Conservation (phyloP, 2,888 invertebrate species). For the Cactoblastis cactorum region DNA sequence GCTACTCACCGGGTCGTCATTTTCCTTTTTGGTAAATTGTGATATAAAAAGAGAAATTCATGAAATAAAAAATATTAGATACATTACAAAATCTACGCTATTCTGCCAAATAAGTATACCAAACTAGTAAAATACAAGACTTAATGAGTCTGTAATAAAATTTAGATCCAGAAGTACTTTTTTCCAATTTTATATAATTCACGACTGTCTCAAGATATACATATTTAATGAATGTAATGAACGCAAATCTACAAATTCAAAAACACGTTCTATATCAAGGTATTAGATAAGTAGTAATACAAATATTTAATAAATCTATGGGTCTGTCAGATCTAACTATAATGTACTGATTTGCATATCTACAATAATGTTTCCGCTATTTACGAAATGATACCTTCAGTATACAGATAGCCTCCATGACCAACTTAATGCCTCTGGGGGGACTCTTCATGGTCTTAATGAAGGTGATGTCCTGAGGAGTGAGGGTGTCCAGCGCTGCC, state of each 20-base stretch:
- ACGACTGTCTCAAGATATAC: no score
- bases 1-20: conserved; percentile 61
- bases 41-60: conserved; percentile 20
- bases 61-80: conserved; percentile 10
- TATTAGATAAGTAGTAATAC: no score
- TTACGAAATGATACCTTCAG: conserved; percentile 80
- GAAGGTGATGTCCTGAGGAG: conserved; percentile 93
- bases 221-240: no score
- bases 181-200: no score
- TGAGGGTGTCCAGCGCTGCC: conserved; percentile 92
- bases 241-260: no score
- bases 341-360: no score
- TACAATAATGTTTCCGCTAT: neutral
- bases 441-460: conserved; percentile 99
- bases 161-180: no score
- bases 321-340: no score
- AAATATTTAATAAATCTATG: no score
- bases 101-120: neutral
- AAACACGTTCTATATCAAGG: no score
- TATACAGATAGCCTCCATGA: conserved; percentile 98
- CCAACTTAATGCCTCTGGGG: conserved; percentile 91
- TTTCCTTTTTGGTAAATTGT: conserved; percentile 31
- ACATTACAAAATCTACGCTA: neutral
- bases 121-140: no score
- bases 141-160: no score